These are phyloP conservation scores for Rynchops niger DNA, from an alignment of 2,113 vertebrate genomes.

Conservation along the genomic window DNA sequence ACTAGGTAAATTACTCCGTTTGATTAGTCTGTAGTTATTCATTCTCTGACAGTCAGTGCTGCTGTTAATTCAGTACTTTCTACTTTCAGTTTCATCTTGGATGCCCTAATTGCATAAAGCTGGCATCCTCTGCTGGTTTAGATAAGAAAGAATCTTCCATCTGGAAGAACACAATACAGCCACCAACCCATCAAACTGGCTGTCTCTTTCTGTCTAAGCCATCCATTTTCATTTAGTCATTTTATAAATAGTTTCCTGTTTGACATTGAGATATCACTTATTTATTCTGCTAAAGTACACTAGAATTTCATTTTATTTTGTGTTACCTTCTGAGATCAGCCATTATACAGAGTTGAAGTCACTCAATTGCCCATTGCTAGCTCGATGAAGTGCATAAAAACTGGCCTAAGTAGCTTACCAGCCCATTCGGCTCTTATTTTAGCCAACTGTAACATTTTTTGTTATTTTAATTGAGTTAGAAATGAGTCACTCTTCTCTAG, in stretches of 20 bases:
- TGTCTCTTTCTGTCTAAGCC: neutral
- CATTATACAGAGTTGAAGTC: neutral
- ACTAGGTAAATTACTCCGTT: neutral
- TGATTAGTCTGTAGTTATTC: neutral
- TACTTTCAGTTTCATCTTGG: neutral
- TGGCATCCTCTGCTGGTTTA: neutral
- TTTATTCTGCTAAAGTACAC: neutral
- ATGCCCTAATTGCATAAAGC: neutral
- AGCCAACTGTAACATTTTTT: neutral
- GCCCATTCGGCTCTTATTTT: neutral
- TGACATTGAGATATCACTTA: neutral
- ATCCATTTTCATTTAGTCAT: neutral
- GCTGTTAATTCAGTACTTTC: neutral
- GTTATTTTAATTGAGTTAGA: neutral
- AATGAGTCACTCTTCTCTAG: neutral
- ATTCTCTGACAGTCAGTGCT: neutral
- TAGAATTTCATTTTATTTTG: neutral
- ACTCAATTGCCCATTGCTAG: neutral
- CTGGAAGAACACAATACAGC: neutral
- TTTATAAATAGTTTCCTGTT: slow-evolving; percentile 1
- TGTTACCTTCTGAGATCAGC: neutral
- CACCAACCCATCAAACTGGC: neutral
- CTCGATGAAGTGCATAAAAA: neutral
- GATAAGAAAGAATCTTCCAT: neutral
- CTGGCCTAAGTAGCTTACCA: neutral